These are phyloP conservation scores for Tupaia chinensis DNA, from an alignment of 2,113 vertebrate species.

Conservation along the genomic window DNA sequence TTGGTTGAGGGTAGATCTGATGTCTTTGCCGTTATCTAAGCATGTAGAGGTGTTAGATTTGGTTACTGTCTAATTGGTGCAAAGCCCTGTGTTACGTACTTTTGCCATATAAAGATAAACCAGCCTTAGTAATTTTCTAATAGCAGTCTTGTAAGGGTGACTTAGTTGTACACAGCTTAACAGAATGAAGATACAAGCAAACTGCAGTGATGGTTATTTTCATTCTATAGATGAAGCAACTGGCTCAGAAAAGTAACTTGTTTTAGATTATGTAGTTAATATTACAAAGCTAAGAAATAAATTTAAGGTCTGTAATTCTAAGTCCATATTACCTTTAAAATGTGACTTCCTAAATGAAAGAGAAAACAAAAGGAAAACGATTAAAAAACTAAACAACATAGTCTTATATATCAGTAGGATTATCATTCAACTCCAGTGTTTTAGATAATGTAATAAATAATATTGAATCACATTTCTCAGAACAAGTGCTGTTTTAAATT, in stretches of 20 bases:
- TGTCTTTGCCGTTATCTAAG: neutral
- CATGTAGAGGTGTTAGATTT: neutral
- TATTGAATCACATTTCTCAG: slow-evolving; percentile 27
- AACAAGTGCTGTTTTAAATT: slow-evolving; percentile 51
- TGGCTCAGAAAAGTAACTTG: neutral
- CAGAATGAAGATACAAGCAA: neutral
- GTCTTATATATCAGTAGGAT: neutral
- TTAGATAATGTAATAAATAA: neutral
- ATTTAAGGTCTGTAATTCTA: neutral
- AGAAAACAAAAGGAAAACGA: neutral
- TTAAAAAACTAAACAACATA: slow-evolving; percentile 10
- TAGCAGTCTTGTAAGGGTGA: neutral
- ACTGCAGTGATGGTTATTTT: neutral
- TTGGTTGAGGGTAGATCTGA: neutral
- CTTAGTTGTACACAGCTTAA: neutral
- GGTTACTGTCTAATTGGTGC: neutral
- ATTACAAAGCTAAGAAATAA: neutral
- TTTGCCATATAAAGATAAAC: neutral
- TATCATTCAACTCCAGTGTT: neutral
- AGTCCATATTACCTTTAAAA: slow-evolving; percentile 36
- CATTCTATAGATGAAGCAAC: neutral
- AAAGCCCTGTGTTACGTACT: neutral
- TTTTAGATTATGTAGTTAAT: neutral
- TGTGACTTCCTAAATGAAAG: neutral
- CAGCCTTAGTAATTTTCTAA: neutral